Evolutionary conservation across 2,797 vertebrate genomes (phyloP).

Genomic region (Gobionotothen gibberifrons): DNA sequence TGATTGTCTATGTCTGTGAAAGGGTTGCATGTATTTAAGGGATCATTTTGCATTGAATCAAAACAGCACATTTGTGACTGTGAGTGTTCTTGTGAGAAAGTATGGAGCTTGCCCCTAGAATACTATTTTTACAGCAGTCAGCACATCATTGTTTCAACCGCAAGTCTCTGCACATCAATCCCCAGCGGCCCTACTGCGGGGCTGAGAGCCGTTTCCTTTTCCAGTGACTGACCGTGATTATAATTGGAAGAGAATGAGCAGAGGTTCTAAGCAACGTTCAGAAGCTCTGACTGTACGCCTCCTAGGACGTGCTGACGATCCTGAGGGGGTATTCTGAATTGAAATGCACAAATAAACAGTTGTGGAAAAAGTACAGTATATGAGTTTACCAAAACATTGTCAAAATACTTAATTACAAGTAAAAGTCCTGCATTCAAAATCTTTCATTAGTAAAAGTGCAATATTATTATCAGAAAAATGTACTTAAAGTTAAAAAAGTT

Average conservation of each 20-base stretch:
- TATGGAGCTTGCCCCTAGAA: slow-evolving; percentile 64
- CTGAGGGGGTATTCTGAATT: slow-evolving; percentile 39
- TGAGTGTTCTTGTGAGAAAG: slow-evolving; percentile 66
- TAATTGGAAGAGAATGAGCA: slow-evolving; percentile 76
- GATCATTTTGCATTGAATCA: slow-evolving; percentile 13
- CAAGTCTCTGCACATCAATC: slow-evolving; percentile 74
- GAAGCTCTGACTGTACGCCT: slow-evolving; percentile 59
- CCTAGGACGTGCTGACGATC: slow-evolving; percentile 44
- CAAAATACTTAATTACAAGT: too few relatives aligned
- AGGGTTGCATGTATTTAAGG: slow-evolving; percentile 18
- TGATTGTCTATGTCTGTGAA: slow-evolving; percentile 7
- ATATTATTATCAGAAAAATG: too few relatives aligned
- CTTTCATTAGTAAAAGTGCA: too few relatives aligned
- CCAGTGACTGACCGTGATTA: slow-evolving; percentile 76
- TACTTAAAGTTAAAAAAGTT: too few relatives aligned
- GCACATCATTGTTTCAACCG: slow-evolving; percentile 77
- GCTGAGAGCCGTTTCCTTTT: slow-evolving; percentile 66
- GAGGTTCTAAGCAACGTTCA: slow-evolving; percentile 70
- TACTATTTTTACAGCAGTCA: slow-evolving; percentile 78
- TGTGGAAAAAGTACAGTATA: too few relatives aligned
- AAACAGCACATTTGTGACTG: slow-evolving; percentile 34
- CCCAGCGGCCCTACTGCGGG: slow-evolving; percentile 63
- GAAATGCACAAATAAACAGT: slow-evolving; percentile 20
- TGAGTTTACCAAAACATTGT: too few relatives aligned
- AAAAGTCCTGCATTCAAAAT: too few relatives aligned